These are phyloP conservation scores for Mayetiola destructor DNA, from an alignment of 2,888 invertebrate species.

Conservation along the genomic window DNA sequence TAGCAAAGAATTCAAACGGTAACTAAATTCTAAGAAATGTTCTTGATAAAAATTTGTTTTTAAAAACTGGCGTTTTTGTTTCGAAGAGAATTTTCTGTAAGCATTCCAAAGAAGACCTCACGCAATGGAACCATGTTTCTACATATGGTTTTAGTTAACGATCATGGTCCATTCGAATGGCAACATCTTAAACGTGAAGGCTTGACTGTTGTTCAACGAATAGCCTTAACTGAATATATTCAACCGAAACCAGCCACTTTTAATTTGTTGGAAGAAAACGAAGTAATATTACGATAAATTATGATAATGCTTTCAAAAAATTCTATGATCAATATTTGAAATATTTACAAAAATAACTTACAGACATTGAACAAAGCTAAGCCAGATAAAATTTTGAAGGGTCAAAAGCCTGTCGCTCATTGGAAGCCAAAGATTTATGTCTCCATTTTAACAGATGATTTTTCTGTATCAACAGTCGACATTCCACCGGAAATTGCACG, in stretches of 20 bases:
- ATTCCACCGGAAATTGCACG: conserved; percentile 54
- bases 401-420: conserved; percentile 50
- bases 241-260: conserved; percentile 62
- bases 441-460: conserved; percentile 60
- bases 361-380: not conserved
- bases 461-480: conserved; percentile 47
- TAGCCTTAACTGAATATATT: conserved; percentile 56
- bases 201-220: conserved; percentile 45
- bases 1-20: conserved; percentile 37
- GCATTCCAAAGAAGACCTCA: conserved; percentile 57
- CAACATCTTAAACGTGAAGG: conserved; percentile 44
- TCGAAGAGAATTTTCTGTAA: conserved; percentile 49
- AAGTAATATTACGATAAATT: not conserved
- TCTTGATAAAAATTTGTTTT: not conserved
- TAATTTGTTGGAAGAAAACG: conserved; percentile 47
- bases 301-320: not conserved
- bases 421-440: conserved; percentile 57
- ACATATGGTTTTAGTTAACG: conserved; percentile 54
- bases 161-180: conserved; percentile 42
- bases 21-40: not conserved
- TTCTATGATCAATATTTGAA: not conserved
- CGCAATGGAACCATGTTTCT: conserved; percentile 74
- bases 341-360: not conserved
- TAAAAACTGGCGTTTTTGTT: conserved; percentile 18
- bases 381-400: too few species aligned